Percentiles rank a stretch among this genome's conserved stretches.
Conservation (phyloP, 2,888 invertebrate genomes). For the Epirrita christyi region DNA sequence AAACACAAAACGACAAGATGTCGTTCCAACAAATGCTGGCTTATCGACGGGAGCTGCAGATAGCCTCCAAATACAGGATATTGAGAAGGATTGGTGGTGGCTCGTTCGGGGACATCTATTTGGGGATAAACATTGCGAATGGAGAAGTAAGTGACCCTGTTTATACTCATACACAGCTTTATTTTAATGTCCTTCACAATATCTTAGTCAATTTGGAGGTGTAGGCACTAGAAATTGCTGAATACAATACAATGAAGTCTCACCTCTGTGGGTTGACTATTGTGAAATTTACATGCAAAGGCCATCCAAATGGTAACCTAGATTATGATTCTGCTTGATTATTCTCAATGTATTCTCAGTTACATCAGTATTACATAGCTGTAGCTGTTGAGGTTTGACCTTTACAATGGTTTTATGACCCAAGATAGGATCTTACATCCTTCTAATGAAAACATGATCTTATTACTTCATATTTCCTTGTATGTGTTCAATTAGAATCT, state of each 20-base stretch:
- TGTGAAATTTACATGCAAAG: slow-evolving; percentile 41
- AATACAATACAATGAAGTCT: slow-evolving; percentile 11
- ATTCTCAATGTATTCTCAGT: slow-evolving; percentile 14
- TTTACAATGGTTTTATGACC: background rate
- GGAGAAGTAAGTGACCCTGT: slow-evolving; percentile 87
- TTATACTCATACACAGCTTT: slow-evolving; percentile 17
- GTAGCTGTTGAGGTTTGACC: background rate
- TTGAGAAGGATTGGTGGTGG: slow-evolving; percentile 98
- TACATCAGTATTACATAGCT: background rate
- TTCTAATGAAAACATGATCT: background rate
- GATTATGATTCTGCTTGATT: slow-evolving; percentile 33
- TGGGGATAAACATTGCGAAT: slow-evolving; percentile 94
- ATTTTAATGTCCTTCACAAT: slow-evolving; percentile 1
- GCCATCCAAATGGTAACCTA: slow-evolving; percentile 47
- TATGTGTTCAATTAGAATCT: background rate
- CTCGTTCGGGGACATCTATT: slow-evolving; percentile 98
- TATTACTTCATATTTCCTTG: background rate
- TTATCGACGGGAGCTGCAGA: slow-evolving; percentile 43
- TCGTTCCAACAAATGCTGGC: slow-evolving; percentile 46
- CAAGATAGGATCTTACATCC: background rate
- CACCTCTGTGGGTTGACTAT: slow-evolving; percentile 24
- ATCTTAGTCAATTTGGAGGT: slow-evolving; percentile 5
- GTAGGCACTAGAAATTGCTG: slow-evolving; percentile 16
- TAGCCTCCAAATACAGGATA: slow-evolving; percentile 91
- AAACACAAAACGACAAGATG: slow-evolving; percentile 35